These are phyloP conservation scores for Ispidina picta DNA, from an alignment of 2,797 vertebrate genomes.

Conservation along the genomic window DNA sequence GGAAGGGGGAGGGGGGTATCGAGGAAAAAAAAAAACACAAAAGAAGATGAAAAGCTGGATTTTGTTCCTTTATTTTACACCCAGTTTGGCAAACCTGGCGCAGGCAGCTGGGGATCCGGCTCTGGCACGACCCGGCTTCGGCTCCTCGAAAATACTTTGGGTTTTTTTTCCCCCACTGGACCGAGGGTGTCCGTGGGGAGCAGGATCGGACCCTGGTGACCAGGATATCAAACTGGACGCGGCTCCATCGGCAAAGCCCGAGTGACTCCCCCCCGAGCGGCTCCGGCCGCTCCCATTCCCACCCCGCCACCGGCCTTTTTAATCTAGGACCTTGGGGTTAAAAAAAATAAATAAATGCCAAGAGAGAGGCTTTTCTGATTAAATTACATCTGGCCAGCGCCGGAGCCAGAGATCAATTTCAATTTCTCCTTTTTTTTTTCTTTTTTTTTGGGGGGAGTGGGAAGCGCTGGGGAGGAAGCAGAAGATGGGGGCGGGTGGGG, in stretches of 20 bases:
- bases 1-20: not conserved
- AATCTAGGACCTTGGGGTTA: not conserved
- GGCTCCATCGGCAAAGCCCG: not conserved
- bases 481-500: not conserved
- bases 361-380: conserved; percentile 36
- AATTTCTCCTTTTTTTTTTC: conserved; percentile 5
- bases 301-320: not conserved
- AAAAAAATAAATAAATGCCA: not conserved
- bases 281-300: rapidly evolving
- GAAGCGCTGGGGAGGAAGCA: rapidly evolving
- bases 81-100: rapidly evolving
- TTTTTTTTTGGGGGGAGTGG: not conserved
- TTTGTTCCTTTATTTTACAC: not conserved
- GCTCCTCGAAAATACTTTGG: not conserved
- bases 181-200: rapidly evolving
- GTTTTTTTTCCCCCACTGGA: too few species aligned
- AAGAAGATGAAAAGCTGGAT: not conserved
- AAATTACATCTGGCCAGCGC: conserved; percentile 14
- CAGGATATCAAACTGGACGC: rapidly evolving
- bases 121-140: rapidly evolving
- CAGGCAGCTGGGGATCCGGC: not conserved
- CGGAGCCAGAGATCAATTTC: conserved; percentile 53
- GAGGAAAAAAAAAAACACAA: not conserved
- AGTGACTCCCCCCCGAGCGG: not conserved
- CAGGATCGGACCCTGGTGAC: not conserved